phyloP scores from a whole-genome alignment of 2,888 invertebrate genomes.

The Trachelus tabidus region DNA sequence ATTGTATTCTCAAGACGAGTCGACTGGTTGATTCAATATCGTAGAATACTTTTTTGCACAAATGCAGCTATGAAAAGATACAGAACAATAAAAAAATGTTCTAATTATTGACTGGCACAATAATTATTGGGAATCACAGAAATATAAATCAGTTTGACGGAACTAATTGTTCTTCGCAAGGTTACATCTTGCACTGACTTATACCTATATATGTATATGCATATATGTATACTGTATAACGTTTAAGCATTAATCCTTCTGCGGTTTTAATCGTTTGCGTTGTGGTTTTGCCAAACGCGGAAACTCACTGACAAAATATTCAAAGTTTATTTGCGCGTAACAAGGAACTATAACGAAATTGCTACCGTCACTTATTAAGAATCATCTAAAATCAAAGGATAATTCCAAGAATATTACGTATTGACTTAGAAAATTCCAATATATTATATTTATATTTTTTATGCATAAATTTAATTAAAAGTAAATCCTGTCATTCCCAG shows the following conservation, averaged over 20 bases:
- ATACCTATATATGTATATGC: neutral
- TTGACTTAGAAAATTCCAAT: no score
- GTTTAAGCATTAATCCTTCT: neutral
- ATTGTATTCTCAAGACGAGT: neutral
- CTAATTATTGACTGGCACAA: neutral
- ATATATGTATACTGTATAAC: neutral
- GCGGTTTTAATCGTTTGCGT: neutral
- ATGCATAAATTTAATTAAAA: neutral
- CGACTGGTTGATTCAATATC: neutral
- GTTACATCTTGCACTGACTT: neutral
- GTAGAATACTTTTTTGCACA: no score
- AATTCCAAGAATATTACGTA: neutral
- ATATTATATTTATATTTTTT: neutral
- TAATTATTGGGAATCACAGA: neutral
- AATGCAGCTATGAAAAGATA: neutral
- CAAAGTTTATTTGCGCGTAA: neutral
- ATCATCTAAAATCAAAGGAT: neutral
- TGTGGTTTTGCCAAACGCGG: neutral
- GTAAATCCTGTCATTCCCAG: neutral
- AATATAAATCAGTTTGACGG: neutral
- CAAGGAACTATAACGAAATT: neutral
- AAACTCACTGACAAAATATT: neutral
- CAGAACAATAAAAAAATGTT: neutral
- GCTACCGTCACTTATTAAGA: neutral
- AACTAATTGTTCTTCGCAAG: neutral